Percentiles rank a stretch among this genome's conserved stretches.
Evolutionary conservation across 2,888 invertebrate species (phyloP).

Genomic region (Cremastinae sp.): DNA sequence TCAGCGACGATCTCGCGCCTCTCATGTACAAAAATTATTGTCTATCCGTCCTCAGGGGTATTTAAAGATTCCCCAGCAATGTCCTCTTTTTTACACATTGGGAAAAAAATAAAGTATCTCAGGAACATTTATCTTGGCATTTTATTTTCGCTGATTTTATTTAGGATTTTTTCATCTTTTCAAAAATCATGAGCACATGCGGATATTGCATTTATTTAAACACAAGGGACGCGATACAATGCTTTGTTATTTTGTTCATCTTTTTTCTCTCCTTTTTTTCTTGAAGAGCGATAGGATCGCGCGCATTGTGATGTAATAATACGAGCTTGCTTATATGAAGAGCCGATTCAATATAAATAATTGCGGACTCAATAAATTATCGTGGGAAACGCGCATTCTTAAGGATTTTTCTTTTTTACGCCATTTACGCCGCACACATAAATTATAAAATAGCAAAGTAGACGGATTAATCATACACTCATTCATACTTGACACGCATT

Average conservation of each 20-base stretch:
- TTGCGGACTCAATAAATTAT: constrained; percentile 35
- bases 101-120: not conserved
- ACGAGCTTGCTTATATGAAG: constrained; percentile 30
- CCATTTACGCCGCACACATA: constrained; percentile 6
- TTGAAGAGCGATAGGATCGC: constrained; percentile 10
- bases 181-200: not conserved
- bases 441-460: constrained; percentile 26
- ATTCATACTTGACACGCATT: constrained; percentile 47
- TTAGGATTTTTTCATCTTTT: not conserved
- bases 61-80: constrained; percentile 27
- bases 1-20: constrained; percentile 86
- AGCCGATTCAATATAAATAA: constrained; percentile 22
- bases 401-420: constrained; percentile 22
- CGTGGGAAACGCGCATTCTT: constrained; percentile 36
- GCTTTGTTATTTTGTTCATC: not conserved
- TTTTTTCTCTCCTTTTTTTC: too few relatives aligned
- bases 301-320: constrained; percentile 1
- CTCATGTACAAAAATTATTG: constrained; percentile 88
- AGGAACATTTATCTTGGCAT: not conserved
- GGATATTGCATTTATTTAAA: constrained; percentile 54
- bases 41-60: constrained; percentile 81
- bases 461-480: constrained; percentile 46
- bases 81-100: not conserved
- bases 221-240: constrained; percentile 37
- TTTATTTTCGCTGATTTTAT: not conserved